Evolutionary conservation across 1,140 invertebrate species (phyloP).

Genomic region (Episyrphus balteatus): DNA sequence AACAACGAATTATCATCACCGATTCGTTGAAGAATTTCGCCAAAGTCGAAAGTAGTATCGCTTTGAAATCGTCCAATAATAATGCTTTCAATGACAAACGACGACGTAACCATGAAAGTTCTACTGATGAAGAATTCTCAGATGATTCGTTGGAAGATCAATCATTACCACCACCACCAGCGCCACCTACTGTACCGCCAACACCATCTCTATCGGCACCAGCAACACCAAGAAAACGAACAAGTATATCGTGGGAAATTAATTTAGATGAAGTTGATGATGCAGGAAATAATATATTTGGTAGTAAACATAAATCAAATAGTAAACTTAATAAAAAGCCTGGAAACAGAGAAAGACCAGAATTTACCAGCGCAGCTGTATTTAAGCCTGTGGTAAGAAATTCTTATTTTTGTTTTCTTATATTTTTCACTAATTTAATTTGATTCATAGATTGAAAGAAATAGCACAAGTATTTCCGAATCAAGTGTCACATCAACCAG

Average conservation of each 20-base stretch:
- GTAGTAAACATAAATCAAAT: too few relatives aligned
- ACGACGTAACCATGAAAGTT: neutral
- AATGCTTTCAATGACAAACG: too few relatives aligned
- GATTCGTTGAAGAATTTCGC: too few relatives aligned
- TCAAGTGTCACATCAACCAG: neutral
- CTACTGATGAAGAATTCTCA: conserved; percentile 49
- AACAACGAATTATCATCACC: neutral
- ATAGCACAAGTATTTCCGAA: neutral
- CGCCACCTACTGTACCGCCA: conserved; percentile 44
- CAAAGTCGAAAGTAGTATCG: too few relatives aligned
- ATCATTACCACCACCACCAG: conserved; percentile 47
- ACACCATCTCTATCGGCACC: conserved; percentile 41
- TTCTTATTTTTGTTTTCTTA: too few relatives aligned
- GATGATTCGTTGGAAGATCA: conserved; percentile 69
- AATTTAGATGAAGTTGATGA: conserved; percentile 38
- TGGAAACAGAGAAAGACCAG: neutral
- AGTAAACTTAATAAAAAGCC: neutral
- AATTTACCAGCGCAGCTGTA: neutral
- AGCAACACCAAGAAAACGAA: conserved; percentile 52
- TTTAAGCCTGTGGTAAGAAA: neutral
- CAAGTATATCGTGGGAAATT: conserved; percentile 74
- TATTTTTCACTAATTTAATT: too few relatives aligned
- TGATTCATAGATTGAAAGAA: neutral
- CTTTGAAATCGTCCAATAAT: too few relatives aligned
- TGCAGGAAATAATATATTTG: neutral